phyloP scores from a whole-genome alignment of 23 tunicate genomes.

The Clavelina lepadiformis region DNA sequence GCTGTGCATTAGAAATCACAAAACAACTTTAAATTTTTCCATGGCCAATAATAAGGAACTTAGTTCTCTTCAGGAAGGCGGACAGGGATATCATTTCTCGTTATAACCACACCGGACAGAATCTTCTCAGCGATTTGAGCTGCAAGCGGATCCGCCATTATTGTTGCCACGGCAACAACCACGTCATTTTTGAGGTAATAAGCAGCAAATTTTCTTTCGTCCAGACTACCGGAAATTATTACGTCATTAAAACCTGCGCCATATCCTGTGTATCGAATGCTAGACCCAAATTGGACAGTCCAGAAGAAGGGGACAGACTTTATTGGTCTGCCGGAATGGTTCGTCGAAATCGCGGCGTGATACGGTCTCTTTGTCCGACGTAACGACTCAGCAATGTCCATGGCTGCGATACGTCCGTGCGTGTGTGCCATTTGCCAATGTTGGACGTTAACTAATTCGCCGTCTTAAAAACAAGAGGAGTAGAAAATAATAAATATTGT shows the following conservation, averaged over 20 bases:
- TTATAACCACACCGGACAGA: conserved; percentile 12
- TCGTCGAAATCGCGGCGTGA: not conserved
- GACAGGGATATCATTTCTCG: conserved; percentile 26
- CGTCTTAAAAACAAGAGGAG: conserved; percentile 37
- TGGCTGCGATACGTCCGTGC: conserved; percentile 74
- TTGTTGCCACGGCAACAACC: conserved; percentile 77
- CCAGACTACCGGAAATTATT: conserved; percentile 37
- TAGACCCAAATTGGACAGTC: conserved; percentile 84
- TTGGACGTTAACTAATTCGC: conserved; percentile 48
- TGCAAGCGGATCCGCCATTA: conserved; percentile 72
- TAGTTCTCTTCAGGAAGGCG: not conserved
- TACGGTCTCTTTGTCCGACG: conserved; percentile 7
- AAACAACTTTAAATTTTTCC: too few species aligned
- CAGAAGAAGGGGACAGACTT: conserved; percentile 81
- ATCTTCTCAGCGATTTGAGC: conserved; percentile 65
- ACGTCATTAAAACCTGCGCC: conserved; percentile 36
- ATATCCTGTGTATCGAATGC: conserved; percentile 68
- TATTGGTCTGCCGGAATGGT: conserved; percentile 2
- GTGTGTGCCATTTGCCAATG: conserved; percentile 97
- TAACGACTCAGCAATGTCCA: conserved; percentile 23
- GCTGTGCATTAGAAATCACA: too few species aligned
- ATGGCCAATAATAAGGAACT: too few species aligned
- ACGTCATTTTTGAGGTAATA: conserved; percentile 57
- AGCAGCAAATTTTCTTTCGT: conserved; percentile 55
- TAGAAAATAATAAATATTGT: too few species aligned